Evolutionary conservation across 35 echinoderm and acorn worm species (phyloP), one percentile per base, ranked within the genome.

Genomic region (Eucidaris tribuloides): DNA sequence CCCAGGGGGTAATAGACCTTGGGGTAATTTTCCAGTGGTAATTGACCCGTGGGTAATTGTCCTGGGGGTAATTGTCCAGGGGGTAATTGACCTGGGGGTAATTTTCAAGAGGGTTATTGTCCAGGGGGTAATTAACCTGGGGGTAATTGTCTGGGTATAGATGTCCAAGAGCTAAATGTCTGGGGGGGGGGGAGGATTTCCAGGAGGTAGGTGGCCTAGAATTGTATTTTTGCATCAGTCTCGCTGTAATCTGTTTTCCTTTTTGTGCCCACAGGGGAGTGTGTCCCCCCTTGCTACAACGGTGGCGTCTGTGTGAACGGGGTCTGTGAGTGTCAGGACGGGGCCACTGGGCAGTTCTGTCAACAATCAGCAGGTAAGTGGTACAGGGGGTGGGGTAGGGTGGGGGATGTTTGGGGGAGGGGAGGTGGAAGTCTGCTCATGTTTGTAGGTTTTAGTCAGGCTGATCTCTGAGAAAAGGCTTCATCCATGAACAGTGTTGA

Each of bases 231-330:
- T 27, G 19, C 6, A 45, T 20, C 59, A 2, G 5, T 62, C 59
- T 3, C 20, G 19, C 28, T 45, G 14, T 82, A 62, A 9, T 60
- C 0, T 59, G n/a, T 62, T 42, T 20, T 32, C 49, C 7, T 38
- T 76, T 58, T 46, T 84, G 89, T 32, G 33, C 71, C 82, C 5
- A 57, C 79, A 4, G n/a, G n/a, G n/a, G n/a, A n/a, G n/a, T 97
- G 94, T 76, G 48, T 85, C 50, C 89, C 85, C 80, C 60, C 45
- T 0, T 97, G 94, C 48, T 40, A 84, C 54, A 92, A 97, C 60
- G 85, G 89, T 25, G 94, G 94, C 15, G 42, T 46, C 22, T 97
- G 94, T 48, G 11, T 81, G 18, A 80, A 92, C 60, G 94, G 94
- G 0, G 55, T 81, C 4, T 97, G 94, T 77, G 40, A 76, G 37